These are phyloP conservation scores for Pelecanoides urinatrix DNA, from an alignment of 2,113 vertebrate species.

Conservation along the genomic window DNA sequence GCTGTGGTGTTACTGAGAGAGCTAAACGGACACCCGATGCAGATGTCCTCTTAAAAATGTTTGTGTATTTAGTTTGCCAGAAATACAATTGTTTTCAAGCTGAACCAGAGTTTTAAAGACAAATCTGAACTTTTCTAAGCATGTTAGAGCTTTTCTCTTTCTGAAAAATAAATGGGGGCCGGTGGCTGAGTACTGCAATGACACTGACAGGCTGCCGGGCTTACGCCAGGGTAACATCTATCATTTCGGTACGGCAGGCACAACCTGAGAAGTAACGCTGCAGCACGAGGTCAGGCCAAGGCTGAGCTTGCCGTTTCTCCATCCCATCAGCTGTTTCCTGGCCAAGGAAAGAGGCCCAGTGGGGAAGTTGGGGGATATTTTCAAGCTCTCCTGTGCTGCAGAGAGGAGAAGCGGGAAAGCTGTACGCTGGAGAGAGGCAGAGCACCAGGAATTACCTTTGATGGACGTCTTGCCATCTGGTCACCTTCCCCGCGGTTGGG, in stretches of 20 bases:
- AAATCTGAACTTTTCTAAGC: background rate
- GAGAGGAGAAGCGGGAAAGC: background rate
- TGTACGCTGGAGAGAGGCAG: background rate
- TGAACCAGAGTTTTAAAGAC: background rate
- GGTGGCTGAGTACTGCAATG: background rate
- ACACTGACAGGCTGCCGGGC: background rate
- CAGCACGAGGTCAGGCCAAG: background rate
- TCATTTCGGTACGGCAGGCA: background rate
- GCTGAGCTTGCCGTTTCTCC: background rate
- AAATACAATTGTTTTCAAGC: background rate
- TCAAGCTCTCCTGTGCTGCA: background rate
- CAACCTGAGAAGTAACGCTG: rapidly evolving
- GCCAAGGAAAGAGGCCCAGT: background rate
- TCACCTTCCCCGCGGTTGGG: rapidly evolving
- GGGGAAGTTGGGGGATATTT: too few species aligned
- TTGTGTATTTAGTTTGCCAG: background rate
- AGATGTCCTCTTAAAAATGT: background rate
- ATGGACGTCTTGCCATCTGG: background rate
- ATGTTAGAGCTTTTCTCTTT: background rate
- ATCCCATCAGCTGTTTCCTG: background rate
- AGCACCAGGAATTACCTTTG: background rate
- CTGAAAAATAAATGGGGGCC: background rate
- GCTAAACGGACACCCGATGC: background rate
- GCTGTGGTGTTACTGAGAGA: background rate
- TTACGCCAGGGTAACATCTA: background rate